phyloP scores from a whole-genome alignment of 1,140 invertebrate species.

The Penaeus indicus region DNA sequence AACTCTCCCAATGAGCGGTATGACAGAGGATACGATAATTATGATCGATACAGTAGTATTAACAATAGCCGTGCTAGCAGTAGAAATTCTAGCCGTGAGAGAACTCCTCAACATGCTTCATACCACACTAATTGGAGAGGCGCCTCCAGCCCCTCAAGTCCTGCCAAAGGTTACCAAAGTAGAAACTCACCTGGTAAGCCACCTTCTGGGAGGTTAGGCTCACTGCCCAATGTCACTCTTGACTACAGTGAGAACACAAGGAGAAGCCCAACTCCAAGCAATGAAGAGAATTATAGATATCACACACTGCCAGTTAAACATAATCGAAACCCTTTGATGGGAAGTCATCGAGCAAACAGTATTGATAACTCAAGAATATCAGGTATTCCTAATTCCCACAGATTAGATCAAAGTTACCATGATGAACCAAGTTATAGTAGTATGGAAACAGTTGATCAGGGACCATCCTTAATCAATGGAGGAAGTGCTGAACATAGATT shows the following conservation, averaged over 20 bases:
- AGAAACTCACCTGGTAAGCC: slow-evolving; percentile 47
- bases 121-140: slow-evolving; percentile 50
- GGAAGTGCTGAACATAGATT: slow-evolving; percentile 2
- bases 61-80: slow-evolving; percentile 59
- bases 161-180: slow-evolving; percentile 43
- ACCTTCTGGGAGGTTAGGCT: slow-evolving; percentile 51
- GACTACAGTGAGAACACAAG: slow-evolving; percentile 39
- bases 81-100: slow-evolving; percentile 49
- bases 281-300: slow-evolving; percentile 36
- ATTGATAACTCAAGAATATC: background rate
- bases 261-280: slow-evolving; percentile 12
- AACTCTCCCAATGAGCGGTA: slow-evolving; percentile 40
- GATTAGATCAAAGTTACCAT: slow-evolving; percentile 3
- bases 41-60: slow-evolving; percentile 56
- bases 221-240: slow-evolving; percentile 51
- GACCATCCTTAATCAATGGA: slow-evolving; percentile 10
- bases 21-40: slow-evolving; percentile 57
- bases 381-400: background rate
- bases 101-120: slow-evolving; percentile 38
- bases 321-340: background rate
- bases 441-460: background rate
- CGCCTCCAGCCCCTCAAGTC: slow-evolving; percentile 36
- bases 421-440: background rate
- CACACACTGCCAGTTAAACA: slow-evolving; percentile 52
- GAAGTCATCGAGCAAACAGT: background rate